Evolutionary conservation across 1,140 invertebrate species (phyloP).

Genomic region (Caenorhabditis remanei): DNA sequence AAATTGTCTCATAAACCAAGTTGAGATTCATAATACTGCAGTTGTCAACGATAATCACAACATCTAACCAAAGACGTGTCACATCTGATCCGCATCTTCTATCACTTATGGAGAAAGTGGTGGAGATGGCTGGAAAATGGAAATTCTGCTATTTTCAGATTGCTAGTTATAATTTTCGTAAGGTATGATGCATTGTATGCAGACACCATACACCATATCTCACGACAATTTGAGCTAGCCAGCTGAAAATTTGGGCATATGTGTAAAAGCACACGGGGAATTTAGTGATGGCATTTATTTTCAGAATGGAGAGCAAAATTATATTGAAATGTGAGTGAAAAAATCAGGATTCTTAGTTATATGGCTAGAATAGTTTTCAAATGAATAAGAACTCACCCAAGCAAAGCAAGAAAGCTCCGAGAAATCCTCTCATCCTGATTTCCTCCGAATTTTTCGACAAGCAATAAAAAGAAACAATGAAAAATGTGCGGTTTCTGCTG

Average conservation of each 20-base stretch:
- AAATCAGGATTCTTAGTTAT: too few species aligned
- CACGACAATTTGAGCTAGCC: neutral
- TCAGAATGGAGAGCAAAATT: too few species aligned
- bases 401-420: neutral
- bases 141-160: neutral
- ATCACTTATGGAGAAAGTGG: neutral
- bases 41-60: constrained; percentile 23
- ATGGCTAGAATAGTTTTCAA: neutral
- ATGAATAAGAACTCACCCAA: neutral
- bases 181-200: neutral
- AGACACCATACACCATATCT: neutral
- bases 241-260: neutral
- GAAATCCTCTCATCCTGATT: neutral
- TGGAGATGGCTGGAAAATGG: neutral
- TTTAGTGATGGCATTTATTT: neutral
- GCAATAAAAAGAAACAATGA: neutral
- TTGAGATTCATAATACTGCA: neutral
- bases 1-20: constrained; percentile 33
- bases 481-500: neutral
- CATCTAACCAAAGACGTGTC: neutral
- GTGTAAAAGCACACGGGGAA: neutral
- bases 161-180: neutral
- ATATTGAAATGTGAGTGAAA: too few species aligned
- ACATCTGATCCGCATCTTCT: neutral
- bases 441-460: neutral